phyloP scores from a whole-genome alignment of 1,140 invertebrate genomes.

The Mizuhopecten yessoensis region DNA sequence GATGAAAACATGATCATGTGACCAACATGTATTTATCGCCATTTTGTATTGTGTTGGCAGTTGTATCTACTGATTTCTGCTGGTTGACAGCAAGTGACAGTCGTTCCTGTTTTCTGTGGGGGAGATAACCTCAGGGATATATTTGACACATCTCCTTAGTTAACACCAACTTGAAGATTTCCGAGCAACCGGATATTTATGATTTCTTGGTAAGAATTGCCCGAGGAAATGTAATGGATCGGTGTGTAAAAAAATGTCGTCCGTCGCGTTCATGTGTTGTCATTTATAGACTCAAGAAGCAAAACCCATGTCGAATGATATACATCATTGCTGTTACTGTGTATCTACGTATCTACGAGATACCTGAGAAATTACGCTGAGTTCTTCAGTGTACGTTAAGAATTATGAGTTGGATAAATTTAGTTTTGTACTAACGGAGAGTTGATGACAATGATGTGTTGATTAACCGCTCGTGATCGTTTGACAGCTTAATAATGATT shows the following conservation, averaged over 20 bases:
- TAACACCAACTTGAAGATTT: not conserved
- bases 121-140: not conserved
- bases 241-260: too few relatives aligned
- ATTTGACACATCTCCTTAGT: not conserved
- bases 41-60: slow-evolving; percentile 38
- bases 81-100: slow-evolving; percentile 7
- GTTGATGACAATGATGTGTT: too few relatives aligned
- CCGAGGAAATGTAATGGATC: not conserved
- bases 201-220: slow-evolving; percentile 27
- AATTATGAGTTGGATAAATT: too few relatives aligned
- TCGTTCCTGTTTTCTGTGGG: not conserved
- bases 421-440: too few relatives aligned
- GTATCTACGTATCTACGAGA: too few relatives aligned
- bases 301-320: too few relatives aligned
- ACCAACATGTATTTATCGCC: slow-evolving; percentile 26
- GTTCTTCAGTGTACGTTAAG: too few relatives aligned
- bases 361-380: too few relatives aligned
- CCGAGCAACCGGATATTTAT: not conserved
- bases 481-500: too few relatives aligned
- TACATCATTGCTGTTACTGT: too few relatives aligned
- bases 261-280: not conserved
- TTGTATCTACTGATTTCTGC: too few relatives aligned
- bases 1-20: slow-evolving; percentile 28
- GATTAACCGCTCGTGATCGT: too few relatives aligned
- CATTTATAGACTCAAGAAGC: not conserved